These are phyloP conservation scores for Plutella xylostella DNA, from an alignment of 2,888 invertebrate species.

Conservation along the genomic window DNA sequence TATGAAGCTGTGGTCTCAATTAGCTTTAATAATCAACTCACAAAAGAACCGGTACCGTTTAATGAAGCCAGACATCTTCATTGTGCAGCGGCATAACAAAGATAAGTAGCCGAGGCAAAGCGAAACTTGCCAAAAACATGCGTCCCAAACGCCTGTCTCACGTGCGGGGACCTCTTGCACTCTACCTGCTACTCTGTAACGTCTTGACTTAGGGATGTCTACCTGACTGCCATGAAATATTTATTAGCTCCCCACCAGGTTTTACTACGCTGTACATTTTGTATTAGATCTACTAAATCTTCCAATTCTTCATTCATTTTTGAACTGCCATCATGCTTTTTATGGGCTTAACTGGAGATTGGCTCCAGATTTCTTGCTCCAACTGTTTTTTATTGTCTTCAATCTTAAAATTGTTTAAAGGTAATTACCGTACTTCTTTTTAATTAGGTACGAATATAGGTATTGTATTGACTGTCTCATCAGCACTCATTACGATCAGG, in stretches of 20 bases:
- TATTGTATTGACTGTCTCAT: not conserved
- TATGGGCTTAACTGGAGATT: slow-evolving; percentile 10
- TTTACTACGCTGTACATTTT: not conserved
- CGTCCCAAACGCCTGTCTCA: slow-evolving; percentile 47
- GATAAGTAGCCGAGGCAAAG: slow-evolving; percentile 10
- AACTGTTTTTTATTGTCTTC: too few species aligned
- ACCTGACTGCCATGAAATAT: not conserved
- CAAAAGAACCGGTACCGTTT: slow-evolving; percentile 14
- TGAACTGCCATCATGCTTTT: not conserved
- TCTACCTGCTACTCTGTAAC: slow-evolving; percentile 66
- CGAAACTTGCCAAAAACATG: slow-evolving; percentile 42
- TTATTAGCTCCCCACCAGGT: not conserved
- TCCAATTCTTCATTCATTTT: not conserved
- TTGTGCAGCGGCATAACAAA: slow-evolving; percentile 20
- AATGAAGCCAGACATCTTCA: slow-evolving; percentile 41
- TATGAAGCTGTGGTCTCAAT: too few species aligned
- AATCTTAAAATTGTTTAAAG: too few species aligned
- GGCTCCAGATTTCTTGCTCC: too few species aligned
- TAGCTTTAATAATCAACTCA: slow-evolving; percentile 12
- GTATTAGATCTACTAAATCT: not conserved
- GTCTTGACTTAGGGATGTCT: slow-evolving; percentile 56
- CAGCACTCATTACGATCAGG: slow-evolving; percentile 23
- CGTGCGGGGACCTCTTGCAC: slow-evolving; percentile 45
- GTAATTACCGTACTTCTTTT: too few species aligned
- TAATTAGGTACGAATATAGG: not conserved